phyloP scores from a whole-genome alignment of 1,140 invertebrate species.

The Macrocentrus cingulum region DNA sequence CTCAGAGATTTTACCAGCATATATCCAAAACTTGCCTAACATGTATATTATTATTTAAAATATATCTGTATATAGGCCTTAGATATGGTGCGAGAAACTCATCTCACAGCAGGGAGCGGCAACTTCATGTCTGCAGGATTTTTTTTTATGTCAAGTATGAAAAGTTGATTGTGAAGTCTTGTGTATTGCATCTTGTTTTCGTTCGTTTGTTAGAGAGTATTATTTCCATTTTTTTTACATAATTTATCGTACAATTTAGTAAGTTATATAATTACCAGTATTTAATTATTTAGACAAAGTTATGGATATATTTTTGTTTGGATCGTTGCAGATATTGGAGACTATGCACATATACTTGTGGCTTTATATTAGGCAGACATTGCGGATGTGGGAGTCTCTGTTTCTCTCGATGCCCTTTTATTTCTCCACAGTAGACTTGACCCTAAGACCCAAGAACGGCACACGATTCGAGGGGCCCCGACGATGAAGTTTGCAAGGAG shows the following conservation, averaged over 20 bases:
- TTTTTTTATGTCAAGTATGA: conserved; percentile 36
- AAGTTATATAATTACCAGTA: too few species aligned
- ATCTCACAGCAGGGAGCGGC: conserved; percentile 37
- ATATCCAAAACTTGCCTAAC: background rate
- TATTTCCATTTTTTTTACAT: too few species aligned
- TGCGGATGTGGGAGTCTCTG: background rate
- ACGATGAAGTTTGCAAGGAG: conserved; percentile 26
- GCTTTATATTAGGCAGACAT: background rate
- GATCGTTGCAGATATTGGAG: background rate
- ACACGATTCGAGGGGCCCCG: conserved; percentile 26
- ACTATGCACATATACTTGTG: background rate
- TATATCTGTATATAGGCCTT: too few species aligned
- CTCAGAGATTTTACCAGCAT: background rate
- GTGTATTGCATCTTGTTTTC: too few species aligned
- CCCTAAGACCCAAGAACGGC: background rate
- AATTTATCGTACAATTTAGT: too few species aligned
- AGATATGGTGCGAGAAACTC: too few species aligned
- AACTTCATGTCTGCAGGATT: conserved; percentile 32
- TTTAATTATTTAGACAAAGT: too few species aligned
- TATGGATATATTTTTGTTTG: background rate
- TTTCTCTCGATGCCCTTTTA: too few species aligned
- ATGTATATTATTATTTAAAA: too few species aligned
- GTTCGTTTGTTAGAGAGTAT: too few species aligned
- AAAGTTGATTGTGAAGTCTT: conserved; percentile 11
- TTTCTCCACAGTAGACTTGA: background rate